phyloP scores from a whole-genome alignment of 1,140 invertebrate species.

The Geopemphigus sp. region DNA sequence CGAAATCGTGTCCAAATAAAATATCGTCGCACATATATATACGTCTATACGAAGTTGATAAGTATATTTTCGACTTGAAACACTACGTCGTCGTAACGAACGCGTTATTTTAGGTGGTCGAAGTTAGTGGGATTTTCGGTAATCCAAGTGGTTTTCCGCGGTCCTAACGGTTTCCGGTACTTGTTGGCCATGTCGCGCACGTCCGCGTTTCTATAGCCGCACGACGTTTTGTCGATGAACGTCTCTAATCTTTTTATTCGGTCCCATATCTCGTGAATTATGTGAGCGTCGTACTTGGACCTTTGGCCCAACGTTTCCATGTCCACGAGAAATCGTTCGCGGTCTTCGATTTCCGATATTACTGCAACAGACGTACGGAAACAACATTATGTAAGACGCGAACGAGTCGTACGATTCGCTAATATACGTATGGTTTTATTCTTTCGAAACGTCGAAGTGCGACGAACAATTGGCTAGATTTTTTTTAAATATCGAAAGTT shows the following conservation, averaged over 20 bases:
- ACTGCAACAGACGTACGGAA: not conserved
- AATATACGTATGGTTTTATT: too few species aligned
- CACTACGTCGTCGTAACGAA: too few species aligned
- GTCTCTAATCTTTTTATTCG: not conserved
- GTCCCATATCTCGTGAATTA: conserved; percentile 1
- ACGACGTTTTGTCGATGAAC: not conserved
- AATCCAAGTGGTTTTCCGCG: not conserved
- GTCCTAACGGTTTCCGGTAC: conserved; percentile 5
- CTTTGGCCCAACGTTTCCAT: conserved; percentile 2
- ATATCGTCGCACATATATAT: too few species aligned
- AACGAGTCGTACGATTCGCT: too few species aligned
- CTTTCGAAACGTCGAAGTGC: too few species aligned
- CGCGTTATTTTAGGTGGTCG: too few species aligned
- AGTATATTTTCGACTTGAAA: too few species aligned
- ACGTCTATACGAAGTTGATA: too few species aligned
- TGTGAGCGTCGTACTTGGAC: not conserved
- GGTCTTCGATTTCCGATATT: conserved; percentile 20
- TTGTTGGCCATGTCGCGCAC: not conserved
- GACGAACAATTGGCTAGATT: too few species aligned
- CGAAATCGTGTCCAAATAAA: too few species aligned
- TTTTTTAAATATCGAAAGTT: too few species aligned
- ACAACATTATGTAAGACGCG: too few species aligned
- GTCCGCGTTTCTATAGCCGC: not conserved
- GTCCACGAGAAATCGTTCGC: conserved; percentile 9
- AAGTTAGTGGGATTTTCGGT: not conserved